Conservation (phyloP, 2,888 invertebrate genomes). For the Philopedon plagiatum region DNA sequence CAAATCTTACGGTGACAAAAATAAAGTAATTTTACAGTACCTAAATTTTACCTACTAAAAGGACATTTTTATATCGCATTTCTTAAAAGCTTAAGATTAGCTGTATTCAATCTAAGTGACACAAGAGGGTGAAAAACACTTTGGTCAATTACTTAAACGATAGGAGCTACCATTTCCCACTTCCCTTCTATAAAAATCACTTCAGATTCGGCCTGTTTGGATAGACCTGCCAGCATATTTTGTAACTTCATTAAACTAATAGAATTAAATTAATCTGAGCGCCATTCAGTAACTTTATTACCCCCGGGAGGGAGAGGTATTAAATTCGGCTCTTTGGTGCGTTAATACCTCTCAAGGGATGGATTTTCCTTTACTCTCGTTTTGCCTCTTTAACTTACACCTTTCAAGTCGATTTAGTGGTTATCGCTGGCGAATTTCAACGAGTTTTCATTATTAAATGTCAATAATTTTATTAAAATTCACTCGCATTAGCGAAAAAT, state of each 20-base stretch:
- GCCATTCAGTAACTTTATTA: constrained; percentile 46
- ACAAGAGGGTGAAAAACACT: constrained; percentile 33
- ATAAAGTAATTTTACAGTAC: too few relatives aligned
- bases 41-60: background rate
- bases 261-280: constrained; percentile 53
- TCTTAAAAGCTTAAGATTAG: constrained; percentile 15
- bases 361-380: constrained; percentile 42
- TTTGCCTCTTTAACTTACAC: constrained; percentile 44
- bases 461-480: background rate
- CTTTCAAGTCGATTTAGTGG: constrained; percentile 43
- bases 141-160: constrained; percentile 37
- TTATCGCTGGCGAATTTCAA: constrained; percentile 27
- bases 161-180: background rate
- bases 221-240: constrained; percentile 43
- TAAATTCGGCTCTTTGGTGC: constrained; percentile 51
- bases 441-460: background rate
- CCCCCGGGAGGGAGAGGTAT: constrained; percentile 43
- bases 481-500: too few relatives aligned
- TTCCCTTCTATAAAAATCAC: constrained; percentile 24
- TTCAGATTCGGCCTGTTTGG: constrained; percentile 15
- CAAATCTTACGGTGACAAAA: too few relatives aligned
- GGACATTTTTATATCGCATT: background rate
- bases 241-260: constrained; percentile 52
- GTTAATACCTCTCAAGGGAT: constrained; percentile 50
- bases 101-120: constrained; percentile 21